Base-by-base conservation (phyloP, 2,888 invertebrate species). In the Hyles lineata region DNA sequence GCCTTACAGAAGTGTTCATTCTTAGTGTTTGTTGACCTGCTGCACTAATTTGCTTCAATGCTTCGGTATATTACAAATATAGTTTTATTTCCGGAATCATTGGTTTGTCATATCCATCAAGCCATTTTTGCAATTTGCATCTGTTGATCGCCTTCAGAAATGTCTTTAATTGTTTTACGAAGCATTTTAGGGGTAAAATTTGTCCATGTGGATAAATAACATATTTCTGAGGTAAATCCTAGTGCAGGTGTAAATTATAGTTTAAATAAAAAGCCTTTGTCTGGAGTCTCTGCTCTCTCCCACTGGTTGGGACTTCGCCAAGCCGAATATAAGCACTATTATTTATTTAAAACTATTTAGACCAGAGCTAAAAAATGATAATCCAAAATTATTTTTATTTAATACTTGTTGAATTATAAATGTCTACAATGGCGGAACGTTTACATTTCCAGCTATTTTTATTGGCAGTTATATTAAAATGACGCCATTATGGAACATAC, bases 1-100 rank as follows among this genome's bases (percentile, higher is more conserved):
- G 76, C 78, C 80, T 75, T 80, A 80, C 77, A 78, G 77, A 72
- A 77, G 73, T 72, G 70, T 72, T 70, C 71, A 70, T 23, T 72
- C 76, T 76, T 73, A 74, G 73, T 69, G 59, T 72, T 74, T 76
- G 73, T 74, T 76, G 77, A 76, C 78, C 77, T 71, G 72, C 70
- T 74, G 63, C 11, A 63, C 63, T 67, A 67, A 67, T 43, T 67
- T 17, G 50, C 21, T 50, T 25, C 43, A 67, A 21, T 50, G 21
- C 23, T 23, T 25, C 67, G 67, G 43, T 43, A 6, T n/a, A n/a
- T 55, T 19, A 1, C n/a, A 55, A 7, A 4, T 6, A 55, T n/a
- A 55, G 52, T n/a, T 55, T 19, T n/a, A n/a, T 55, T 55, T 55
- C 43, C 43, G 15, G 11, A 43, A 11, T 43, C 1, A 43, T 15